Conservation (phyloP, 2,113 vertebrate genomes). For the human region DNA sequence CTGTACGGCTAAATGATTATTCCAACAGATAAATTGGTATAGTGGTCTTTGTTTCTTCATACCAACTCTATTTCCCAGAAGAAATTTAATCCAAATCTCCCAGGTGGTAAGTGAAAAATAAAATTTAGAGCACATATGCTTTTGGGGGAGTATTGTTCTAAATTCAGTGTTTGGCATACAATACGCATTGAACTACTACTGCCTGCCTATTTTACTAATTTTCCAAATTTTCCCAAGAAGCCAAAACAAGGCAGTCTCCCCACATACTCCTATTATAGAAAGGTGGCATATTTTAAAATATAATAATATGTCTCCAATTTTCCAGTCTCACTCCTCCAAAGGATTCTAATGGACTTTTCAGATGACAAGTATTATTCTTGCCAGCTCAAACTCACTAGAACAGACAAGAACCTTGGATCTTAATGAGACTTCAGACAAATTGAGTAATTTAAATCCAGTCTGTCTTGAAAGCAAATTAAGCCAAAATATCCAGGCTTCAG, state of each 20-base stretch:
- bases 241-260: not conserved
- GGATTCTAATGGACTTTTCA: constrained; percentile 44
- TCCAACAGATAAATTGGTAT: constrained; percentile 41
- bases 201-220: not conserved
- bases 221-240: constrained; percentile 33
- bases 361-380: constrained; percentile 38
- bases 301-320: not conserved
- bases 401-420: constrained; percentile 49
- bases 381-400: constrained; percentile 53
- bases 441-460: constrained; percentile 75
- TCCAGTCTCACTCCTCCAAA: constrained; percentile 14
- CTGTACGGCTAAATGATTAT: constrained; percentile 24
- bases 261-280: not conserved
- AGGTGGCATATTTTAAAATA: constrained; percentile 55
- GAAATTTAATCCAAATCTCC: constrained; percentile 25
- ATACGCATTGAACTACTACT: not conserved
- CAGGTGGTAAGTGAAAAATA: constrained; percentile 50
- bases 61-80: constrained; percentile 18
- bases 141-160: not conserved
- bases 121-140: constrained; percentile 17
- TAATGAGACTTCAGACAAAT: constrained; percentile 70
- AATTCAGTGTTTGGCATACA: not conserved
- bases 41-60: constrained; percentile 21
- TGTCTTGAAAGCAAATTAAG: constrained; percentile 78
- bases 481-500: constrained; percentile 51